Evolutionary conservation across 2,888 invertebrate genomes (phyloP).

Genomic region (Thelaira solivaga): DNA sequence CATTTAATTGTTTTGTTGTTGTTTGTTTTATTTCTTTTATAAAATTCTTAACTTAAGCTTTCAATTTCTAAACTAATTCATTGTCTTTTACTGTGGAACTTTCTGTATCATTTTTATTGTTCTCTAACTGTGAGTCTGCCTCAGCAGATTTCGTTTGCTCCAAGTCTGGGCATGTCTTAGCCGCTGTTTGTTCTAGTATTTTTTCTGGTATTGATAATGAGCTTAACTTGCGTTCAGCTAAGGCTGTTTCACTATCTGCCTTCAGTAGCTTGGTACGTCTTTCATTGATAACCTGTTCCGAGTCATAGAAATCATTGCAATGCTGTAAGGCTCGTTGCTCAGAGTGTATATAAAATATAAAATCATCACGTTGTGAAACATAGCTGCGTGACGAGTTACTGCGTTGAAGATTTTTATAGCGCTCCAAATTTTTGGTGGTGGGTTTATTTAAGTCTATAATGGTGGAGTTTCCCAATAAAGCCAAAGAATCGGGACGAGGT

Average conservation of each 20-base stretch:
- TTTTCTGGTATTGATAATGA: slow-evolving; percentile 61
- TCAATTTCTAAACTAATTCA: slow-evolving; percentile 12
- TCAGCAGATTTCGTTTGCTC: neutral
- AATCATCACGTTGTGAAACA: slow-evolving; percentile 74
- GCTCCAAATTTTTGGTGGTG: slow-evolving; percentile 39
- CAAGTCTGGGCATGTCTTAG: slow-evolving; percentile 6
- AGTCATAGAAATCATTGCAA: slow-evolving; percentile 72
- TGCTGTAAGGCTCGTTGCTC: slow-evolving; percentile 65
- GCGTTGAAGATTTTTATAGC: slow-evolving; percentile 64
- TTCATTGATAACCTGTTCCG: slow-evolving; percentile 76
- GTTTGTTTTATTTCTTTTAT: too few species aligned
- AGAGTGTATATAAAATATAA: slow-evolving; percentile 72
- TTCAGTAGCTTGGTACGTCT: slow-evolving; percentile 74
- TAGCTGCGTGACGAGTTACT: slow-evolving; percentile 76
- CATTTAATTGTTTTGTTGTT: slow-evolving; percentile 8
- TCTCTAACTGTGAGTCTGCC: slow-evolving; percentile 52
- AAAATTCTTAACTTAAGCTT: neutral
- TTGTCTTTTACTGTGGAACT: neutral
- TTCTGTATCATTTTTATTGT: neutral
- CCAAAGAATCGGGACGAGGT: slow-evolving; percentile 72
- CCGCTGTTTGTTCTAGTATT: slow-evolving; percentile 49
- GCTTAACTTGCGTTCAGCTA: slow-evolving; percentile 70
- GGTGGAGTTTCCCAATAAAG: slow-evolving; percentile 64
- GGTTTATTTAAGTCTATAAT: slow-evolving; percentile 33
- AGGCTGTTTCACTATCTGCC: slow-evolving; percentile 74